These are phyloP conservation scores for Lepidurus couesii DNA, from an alignment of 1,140 invertebrate species.

Conservation along the genomic window DNA sequence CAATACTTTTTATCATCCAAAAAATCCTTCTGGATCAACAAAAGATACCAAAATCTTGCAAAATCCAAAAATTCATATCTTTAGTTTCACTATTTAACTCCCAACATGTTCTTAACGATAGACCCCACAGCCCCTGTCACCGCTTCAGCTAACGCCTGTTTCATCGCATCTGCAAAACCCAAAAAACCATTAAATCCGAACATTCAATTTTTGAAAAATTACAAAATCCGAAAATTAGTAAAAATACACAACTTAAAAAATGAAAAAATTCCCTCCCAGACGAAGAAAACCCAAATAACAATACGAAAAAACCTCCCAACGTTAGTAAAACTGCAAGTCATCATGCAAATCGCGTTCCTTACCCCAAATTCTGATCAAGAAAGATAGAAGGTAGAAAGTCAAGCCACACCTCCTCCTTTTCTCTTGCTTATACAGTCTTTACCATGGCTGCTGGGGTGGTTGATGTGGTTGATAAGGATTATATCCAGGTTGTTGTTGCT, in stretches of 20 bases:
- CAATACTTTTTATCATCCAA: background rate
- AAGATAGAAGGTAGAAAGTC: background rate
- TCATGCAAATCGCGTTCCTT: too few relatives aligned
- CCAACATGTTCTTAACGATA: background rate
- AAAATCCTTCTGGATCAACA: background rate
- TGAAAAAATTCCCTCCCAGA: too few relatives aligned
- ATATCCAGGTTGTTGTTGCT: background rate
- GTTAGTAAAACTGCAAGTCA: too few relatives aligned
- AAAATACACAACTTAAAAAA: too few relatives aligned
- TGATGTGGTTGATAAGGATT: background rate
- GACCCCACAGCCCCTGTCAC: conserved; percentile 11
- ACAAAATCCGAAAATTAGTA: too few relatives aligned
- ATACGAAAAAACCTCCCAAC: too few relatives aligned
- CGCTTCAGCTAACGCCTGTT: background rate
- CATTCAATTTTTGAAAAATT: too few relatives aligned
- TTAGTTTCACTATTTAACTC: background rate
- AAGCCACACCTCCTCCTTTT: background rate
- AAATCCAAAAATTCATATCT: background rate
- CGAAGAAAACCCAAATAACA: too few relatives aligned
- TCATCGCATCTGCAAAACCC: conserved; percentile 7
- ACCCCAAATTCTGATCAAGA: too few relatives aligned
- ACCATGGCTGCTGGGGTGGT: background rate
- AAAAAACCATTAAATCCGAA: background rate
- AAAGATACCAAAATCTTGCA: background rate
- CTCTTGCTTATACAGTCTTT: background rate